Base-by-base conservation (phyloP, 2,888 invertebrate genomes). In the Callimorpha dominula region DNA sequence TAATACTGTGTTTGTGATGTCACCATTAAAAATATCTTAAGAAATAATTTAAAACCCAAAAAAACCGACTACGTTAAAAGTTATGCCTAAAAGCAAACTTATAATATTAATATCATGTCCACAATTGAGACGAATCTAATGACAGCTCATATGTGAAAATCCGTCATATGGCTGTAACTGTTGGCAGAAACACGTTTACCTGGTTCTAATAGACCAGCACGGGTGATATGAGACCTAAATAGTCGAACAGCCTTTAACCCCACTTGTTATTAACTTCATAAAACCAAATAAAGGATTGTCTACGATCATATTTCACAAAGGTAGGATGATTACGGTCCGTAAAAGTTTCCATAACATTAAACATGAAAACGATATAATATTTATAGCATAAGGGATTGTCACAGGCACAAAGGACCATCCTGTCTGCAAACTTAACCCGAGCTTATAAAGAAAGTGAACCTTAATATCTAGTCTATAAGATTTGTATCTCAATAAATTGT, bases 371-470 rank as follows among this genome's bases (percentile, higher is more conserved):
- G 57, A 54, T 68, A 17, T 64, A 63, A 68, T 72, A 72, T 68
- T 68, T 65, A 49, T 46, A 64, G 40, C 46, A 52, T 15, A 12
- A 43, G 54, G 15, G 46, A 50, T 54, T 68, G 42, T 60, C 60
- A 42, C 43, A 15, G 62, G 40, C 64, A 63, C 65, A 74, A 72
- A 77, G 62, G 66, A 49, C 20, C 69, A 69, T 54, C 70, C 31
- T 31, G 40, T 14, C 43, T 46, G 46, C 20, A 68, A 46, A 11
- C 20, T 60, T 15, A 46, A 31, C 9, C 5, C 17, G n/a, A 0
- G 15, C 12, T 57, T 68, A 20, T 69, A 43, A 60, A 49, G 49
- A 64, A 73, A 70, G 11, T 12, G 15, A 63, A 68, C 71, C 52
- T 31, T 77, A 50, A 15, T 0, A 0, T 0, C 0, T 7, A 5